A percentile compares a stretch with the other conserved stretches of the same genome.
Evolutionary conservation across 2,888 invertebrate species (phyloP).

Genomic region (Baccha elongata): DNA sequence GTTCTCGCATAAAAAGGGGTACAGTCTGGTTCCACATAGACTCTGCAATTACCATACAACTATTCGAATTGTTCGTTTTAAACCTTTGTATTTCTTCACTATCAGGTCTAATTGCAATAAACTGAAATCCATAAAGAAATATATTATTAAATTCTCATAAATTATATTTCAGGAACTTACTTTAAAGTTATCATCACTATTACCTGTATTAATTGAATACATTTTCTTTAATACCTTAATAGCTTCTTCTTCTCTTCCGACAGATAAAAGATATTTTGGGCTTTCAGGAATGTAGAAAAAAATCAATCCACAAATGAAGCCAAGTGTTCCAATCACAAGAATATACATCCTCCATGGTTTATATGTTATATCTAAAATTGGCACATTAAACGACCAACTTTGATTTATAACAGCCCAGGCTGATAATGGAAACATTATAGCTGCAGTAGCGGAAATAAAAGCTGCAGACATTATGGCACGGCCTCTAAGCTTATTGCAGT

Average conservation of each 20-base stretch:
- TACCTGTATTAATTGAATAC: slow-evolving; percentile 75
- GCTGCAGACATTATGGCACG: slow-evolving; percentile 80
- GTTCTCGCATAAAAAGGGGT: slow-evolving; percentile 78
- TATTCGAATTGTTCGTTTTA: slow-evolving; percentile 34
- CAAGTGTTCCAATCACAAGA: slow-evolving; percentile 77
- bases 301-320: slow-evolving; percentile 76
- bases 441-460: slow-evolving; percentile 77
- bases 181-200: slow-evolving; percentile 46
- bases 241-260: slow-evolving; percentile 76
- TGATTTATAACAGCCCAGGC: slow-evolving; percentile 79
- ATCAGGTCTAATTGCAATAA: slow-evolving; percentile 13
- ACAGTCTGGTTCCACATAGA: slow-evolving; percentile 80
- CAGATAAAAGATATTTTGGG: slow-evolving; percentile 79
- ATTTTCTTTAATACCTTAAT: slow-evolving; percentile 76
- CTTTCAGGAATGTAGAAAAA: slow-evolving; percentile 79
- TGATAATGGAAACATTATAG: slow-evolving; percentile 77
- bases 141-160: too few species aligned
- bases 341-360: slow-evolving; percentile 80
- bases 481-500: slow-evolving; percentile 81
- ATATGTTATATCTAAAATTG: slow-evolving; percentile 75
- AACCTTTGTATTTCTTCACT: slow-evolving; percentile 2
- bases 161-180: slow-evolving; percentile 63
- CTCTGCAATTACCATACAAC: slow-evolving; percentile 33
- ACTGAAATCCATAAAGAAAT: slow-evolving; percentile 9
- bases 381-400: slow-evolving; percentile 77